A percentile compares a stretch with the other conserved stretches of the same genome.
Evolutionary conservation across 2,113 vertebrate species (phyloP).

Genomic region (Grallaria varia): DNA sequence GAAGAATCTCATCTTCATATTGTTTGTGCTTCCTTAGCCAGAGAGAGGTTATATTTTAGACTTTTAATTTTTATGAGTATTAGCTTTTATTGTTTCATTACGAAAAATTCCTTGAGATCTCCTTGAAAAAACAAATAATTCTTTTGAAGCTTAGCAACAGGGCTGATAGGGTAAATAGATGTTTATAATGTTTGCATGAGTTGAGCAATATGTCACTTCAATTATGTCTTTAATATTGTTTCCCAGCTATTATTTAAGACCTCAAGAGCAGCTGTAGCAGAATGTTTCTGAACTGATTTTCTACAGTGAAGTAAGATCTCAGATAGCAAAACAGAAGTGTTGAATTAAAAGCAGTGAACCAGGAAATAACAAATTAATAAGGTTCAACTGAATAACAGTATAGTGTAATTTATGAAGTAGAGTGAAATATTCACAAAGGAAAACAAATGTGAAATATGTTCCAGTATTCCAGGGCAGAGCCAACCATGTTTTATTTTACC

Average conservation of each 20-base stretch:
- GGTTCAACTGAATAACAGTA: neutral
- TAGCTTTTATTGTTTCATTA: neutral
- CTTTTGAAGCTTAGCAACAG: neutral
- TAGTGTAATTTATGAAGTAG: neutral
- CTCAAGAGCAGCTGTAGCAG: neutral
- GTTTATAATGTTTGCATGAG: conserved; percentile 3
- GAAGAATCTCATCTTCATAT: neutral
- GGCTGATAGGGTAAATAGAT: neutral
- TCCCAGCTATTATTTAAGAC: conserved; percentile 22
- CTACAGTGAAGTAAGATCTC: neutral
- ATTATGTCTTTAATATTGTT: conserved; percentile 15
- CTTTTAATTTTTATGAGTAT: neutral
- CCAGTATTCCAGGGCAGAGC: neutral
- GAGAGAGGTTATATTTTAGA: accelerated
- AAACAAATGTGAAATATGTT: neutral
- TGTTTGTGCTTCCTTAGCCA: neutral
- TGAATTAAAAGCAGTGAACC: conserved; percentile 15
- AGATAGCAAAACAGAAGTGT: neutral
- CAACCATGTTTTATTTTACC: accelerated
- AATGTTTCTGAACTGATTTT: conserved; percentile 12
- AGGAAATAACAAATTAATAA: conserved; percentile 6
- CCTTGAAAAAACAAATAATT: neutral
- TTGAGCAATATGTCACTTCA: conserved; percentile 23
- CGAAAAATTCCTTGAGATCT: neutral
- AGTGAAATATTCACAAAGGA: neutral